Base-by-base conservation (phyloP, 2,797 vertebrate genomes). In the Eutrigla gurnardus region DNA sequence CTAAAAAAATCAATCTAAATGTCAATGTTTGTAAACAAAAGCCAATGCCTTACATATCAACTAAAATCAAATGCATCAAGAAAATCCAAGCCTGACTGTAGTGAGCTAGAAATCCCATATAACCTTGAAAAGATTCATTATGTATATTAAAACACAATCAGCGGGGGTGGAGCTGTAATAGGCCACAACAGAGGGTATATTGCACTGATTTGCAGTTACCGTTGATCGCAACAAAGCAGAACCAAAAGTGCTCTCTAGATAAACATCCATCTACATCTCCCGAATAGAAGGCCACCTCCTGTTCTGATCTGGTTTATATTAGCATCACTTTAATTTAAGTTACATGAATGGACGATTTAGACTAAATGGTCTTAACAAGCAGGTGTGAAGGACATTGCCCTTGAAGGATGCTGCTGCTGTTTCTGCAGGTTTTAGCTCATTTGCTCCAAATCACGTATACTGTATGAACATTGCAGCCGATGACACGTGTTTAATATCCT, bases 311-410 rank as follows among this genome's bases (percentile, higher is more conserved):
- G 52, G 40, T 57, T 62, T 55, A 12, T 18, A 58, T 69, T 40
- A 14, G 40, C 59, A 42, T 76, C 7, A 57, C 78, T 83, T 84
- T 54, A 75, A 85, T 78, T 85, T 60, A 78, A 58, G 57, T 81
- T 76, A 76, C 75, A 77, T 5, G 12, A 66, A 67, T 7, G 39
- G 33, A 33, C 33, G 60, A 55, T 81, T 77, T 73, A 69, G 71
- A 37, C n/a, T 58, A 60, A 45, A 82, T 64, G 15, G 12, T 58
- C 36, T 73, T 50, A 64, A 55, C 75, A 72, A 71, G 18, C 75
- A 82, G 69, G 82, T 84, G 70, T 57, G 40, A 77, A 76, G 60
- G 78, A 72, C 66, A 36, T 25, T 70, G 53, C 50, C 77, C 73
- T 74, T 83, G 59, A 73, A 72, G 57, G 71, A 79, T 73, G 65